phyloP scores from a whole-genome alignment of 1,140 invertebrate species.

The Meloidogyne chitwoodi region DNA sequence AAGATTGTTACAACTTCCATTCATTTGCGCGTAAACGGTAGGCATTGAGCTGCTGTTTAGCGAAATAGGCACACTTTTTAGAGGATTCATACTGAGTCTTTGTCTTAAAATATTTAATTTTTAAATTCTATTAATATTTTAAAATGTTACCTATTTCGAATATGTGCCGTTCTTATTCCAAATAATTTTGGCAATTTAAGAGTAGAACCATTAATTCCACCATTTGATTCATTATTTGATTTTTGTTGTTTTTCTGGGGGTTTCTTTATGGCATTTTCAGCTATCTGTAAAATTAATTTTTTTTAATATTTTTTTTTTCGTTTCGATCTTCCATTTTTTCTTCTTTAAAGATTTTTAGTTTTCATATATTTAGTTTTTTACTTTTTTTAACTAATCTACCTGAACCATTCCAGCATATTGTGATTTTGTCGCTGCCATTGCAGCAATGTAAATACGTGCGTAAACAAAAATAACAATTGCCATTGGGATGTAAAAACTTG shows the following conservation, averaged over 20 bases:
- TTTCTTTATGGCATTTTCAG: constrained; percentile 62
- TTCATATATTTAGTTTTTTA: no score
- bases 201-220: not conserved
- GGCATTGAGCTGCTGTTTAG: constrained; percentile 33
- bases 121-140: constrained; percentile 1
- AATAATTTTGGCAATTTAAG: constrained; percentile 17
- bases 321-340: no score
- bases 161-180: not conserved
- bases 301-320: not conserved
- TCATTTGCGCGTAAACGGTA: constrained; percentile 43
- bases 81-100: constrained; percentile 19
- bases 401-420: constrained; percentile 79
- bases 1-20: constrained; percentile 37
- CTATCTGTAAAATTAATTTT: constrained; percentile 46
- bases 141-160: constrained; percentile 11
- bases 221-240: constrained; percentile 28
- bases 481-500: constrained; percentile 92
- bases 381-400: constrained; percentile 67
- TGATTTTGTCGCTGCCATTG: constrained; percentile 79
- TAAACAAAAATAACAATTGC: constrained; percentile 94
- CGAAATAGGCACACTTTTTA: constrained; percentile 18
- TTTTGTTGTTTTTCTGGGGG: constrained; percentile 43
- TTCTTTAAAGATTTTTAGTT: no score
- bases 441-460: constrained; percentile 86
- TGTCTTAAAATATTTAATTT: constrained; percentile 1